A percentile compares a stretch with the other conserved stretches of the same genome.
Conservation (phyloP, 2,797 vertebrate species). For the Neostethus bicornis region DNA sequence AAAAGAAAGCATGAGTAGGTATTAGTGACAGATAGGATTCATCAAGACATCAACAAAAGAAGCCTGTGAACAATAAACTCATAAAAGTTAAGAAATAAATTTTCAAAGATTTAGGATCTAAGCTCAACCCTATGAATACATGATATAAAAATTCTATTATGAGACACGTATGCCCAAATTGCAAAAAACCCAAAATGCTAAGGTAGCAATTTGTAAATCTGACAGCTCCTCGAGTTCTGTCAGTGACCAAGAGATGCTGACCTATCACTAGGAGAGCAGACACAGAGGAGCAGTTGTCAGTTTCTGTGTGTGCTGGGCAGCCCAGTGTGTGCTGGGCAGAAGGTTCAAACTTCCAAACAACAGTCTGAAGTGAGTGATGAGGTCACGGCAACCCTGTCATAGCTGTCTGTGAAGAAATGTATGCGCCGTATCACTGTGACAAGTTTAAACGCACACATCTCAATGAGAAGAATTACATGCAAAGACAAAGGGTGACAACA, state of each 20-base stretch:
- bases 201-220: conserved; percentile 40
- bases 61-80: not conserved
- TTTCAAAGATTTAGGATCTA: not conserved
- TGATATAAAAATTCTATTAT: not conserved
- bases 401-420: conserved; percentile 51
- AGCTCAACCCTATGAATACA: not conserved
- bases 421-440: conserved; percentile 35
- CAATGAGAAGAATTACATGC: conserved; percentile 3
- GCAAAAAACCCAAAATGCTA: conserved; percentile 28
- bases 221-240: conserved; percentile 59
- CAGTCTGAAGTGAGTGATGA: conserved; percentile 54
- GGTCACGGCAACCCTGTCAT: conserved; percentile 58
- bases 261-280: conserved; percentile 17
- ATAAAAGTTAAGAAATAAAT: not conserved
- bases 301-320: conserved; percentile 6
- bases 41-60: not conserved
- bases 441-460: conserved; percentile 30
- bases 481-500: not conserved
- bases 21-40: not conserved
- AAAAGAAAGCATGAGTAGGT: not conserved
- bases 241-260: conserved; percentile 39
- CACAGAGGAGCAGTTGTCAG: conserved; percentile 35
- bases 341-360: conserved; percentile 45
- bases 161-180: not conserved
- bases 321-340: conserved; percentile 5